Evolutionary conservation across 2,797 vertebrate species (phyloP), one percentile per base, ranked within the genome.

Genomic region (Euphonia xanthogaster): DNA sequence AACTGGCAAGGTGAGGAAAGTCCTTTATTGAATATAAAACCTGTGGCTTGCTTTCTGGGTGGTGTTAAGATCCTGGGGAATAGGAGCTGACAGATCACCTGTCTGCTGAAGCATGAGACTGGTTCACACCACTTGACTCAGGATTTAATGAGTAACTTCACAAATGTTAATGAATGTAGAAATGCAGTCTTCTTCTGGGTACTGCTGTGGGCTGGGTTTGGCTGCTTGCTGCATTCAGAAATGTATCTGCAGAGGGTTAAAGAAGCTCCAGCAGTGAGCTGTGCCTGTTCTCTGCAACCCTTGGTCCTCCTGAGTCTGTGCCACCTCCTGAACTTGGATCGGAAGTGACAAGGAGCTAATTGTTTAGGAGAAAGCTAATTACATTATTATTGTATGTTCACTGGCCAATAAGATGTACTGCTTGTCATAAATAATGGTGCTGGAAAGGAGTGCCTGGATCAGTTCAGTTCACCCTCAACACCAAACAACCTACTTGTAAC

Each of bases 331-430:
- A 74, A 58, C 86, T 79, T 57, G 65, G 45, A 55, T 92, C 0
- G 12, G 78, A 96, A 94, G 87, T 75, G 86, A 81, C 83, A 86
- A 70, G 3, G 2, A 66, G 58, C 57, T 87, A 83, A 93, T 90
- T 88, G 86, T 84, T 95, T 75, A 92, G 90, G 74, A 90, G 92
- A 93, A 94, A 96, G 58, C 61, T 94, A 77, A 90, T 86, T 84
- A 66, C 1, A 2, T 76, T 73, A 54, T 93, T 79, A 83, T 89
- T 80, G 39, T 78, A 67, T 85, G 45, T 57, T 86, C 71, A 45
- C 35, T 80, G 39, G 67, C 76, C 82, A 86, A 47, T 66, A 89
- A 48, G 20, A 37, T 1, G 7, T 68, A 75, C 58, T 57, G 33
- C 48, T 81, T 50, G 80, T 86, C 55, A 72, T 54, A 92, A 78